Evolutionary conservation across 2,888 invertebrate genomes (phyloP).

Genomic region (Tortrix viridana): DNA sequence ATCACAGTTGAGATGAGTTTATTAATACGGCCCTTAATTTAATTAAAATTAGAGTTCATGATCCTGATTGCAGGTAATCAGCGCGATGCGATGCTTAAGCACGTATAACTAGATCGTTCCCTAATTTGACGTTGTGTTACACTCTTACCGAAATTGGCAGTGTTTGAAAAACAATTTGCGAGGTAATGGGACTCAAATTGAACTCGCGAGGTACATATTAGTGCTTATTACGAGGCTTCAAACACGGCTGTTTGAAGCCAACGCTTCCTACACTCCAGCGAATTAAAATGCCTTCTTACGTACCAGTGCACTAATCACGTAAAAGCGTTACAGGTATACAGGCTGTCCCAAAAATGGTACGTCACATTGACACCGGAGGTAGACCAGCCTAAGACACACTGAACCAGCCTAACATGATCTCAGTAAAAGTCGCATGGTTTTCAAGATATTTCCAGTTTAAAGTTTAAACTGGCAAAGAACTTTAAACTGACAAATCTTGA

Average conservation of each 20-base stretch:
- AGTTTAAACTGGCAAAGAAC: too few relatives aligned
- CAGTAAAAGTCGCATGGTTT: too few relatives aligned
- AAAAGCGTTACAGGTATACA: conserved; percentile 8
- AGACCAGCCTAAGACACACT: too few relatives aligned
- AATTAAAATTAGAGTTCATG: too few relatives aligned
- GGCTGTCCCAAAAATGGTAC: too few relatives aligned
- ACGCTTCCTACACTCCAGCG: conserved; percentile 50
- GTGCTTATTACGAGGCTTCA: conserved; percentile 51
- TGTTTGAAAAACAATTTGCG: conserved; percentile 48
- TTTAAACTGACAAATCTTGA: too few relatives aligned
- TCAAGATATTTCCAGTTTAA: too few relatives aligned
- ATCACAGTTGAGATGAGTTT: too few relatives aligned
- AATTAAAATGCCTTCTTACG: conserved; percentile 32
- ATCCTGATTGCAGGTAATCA: not conserved
- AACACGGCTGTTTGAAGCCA: conserved; percentile 45
- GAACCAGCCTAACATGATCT: too few relatives aligned
- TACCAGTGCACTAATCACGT: not conserved
- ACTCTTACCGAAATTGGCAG: conserved; percentile 35
- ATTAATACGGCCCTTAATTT: too few relatives aligned
- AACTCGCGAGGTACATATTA: conserved; percentile 48
- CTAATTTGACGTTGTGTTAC: conserved; percentile 33
- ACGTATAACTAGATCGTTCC: conserved; percentile 20
- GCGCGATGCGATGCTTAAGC: conserved; percentile 2
- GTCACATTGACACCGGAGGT: too few relatives aligned
- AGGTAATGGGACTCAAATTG: conserved; percentile 51